Conservation (phyloP, 2,113 vertebrate species). For the Ia io region DNA sequence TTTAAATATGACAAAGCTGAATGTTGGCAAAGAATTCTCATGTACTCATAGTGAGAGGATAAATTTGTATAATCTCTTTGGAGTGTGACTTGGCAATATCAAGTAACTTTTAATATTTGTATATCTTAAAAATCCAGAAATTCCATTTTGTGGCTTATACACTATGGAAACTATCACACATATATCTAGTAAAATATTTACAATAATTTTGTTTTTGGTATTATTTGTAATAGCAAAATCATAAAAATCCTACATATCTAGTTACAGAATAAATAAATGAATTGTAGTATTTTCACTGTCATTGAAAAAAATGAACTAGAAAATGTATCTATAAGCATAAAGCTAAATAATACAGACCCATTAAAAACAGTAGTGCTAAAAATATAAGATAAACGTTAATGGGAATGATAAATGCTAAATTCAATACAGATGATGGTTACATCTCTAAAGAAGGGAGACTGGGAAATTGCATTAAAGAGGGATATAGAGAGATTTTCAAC, state of each 20-base stretch:
- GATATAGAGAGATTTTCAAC: neutral
- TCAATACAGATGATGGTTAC: neutral
- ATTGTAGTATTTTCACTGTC: neutral
- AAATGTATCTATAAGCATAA: neutral
- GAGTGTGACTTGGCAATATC: neutral
- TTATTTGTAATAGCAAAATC: neutral
- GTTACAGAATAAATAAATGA: neutral
- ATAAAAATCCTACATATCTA: neutral
- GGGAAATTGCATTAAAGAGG: neutral
- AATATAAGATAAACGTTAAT: neutral
- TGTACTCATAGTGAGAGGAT: neutral
- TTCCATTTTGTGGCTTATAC: neutral
- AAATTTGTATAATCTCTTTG: neutral
- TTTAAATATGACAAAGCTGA: neutral
- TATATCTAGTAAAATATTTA: neutral
- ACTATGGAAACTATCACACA: neutral
- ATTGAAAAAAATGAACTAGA: neutral
- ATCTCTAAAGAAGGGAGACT: neutral
- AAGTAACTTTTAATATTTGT: neutral
- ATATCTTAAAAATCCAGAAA: slow-evolving; percentile 16
- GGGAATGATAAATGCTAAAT: neutral
- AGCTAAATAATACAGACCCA: neutral
- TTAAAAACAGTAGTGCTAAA: slow-evolving; percentile 11
- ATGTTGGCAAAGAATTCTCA: neutral
- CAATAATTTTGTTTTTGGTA: neutral